A percentile compares a stretch with the other conserved stretches of the same genome.
These are phyloP conservation scores for Sebastes umbrosus DNA, from an alignment of 2,797 vertebrate genomes.

Conservation along the genomic window DNA sequence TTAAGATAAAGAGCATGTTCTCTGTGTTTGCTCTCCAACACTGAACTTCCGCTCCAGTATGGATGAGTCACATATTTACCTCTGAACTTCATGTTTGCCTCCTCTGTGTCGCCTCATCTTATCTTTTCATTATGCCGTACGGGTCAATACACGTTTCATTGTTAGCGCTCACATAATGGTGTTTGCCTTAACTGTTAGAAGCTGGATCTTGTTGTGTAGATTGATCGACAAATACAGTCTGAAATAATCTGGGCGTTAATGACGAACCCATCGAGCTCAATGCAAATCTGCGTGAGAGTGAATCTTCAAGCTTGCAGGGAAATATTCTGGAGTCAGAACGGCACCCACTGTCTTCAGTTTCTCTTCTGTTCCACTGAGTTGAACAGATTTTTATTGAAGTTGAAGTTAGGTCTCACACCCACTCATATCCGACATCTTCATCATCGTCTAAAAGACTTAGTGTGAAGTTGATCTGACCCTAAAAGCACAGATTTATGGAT, in stretches of 20 bases:
- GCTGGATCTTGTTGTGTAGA: not conserved
- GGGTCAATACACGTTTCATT: not conserved
- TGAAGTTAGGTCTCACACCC: too few species aligned
- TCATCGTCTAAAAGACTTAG: too few species aligned
- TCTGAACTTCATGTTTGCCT: constrained; percentile 10
- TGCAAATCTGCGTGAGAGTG: too few species aligned
- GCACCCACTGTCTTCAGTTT: not conserved
- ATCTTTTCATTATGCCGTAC: constrained; percentile 11
- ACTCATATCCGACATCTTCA: not conserved
- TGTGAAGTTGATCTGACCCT: not conserved
- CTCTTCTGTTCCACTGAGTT: not conserved
- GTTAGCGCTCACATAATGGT: not conserved
- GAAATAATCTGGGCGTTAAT: not conserved
- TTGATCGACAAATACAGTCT: not conserved
- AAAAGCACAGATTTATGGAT: not conserved
- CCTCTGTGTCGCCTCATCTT: not conserved
- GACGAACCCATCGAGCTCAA: not conserved
- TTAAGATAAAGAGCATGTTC: not conserved
- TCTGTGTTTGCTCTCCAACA: constrained; percentile 4
- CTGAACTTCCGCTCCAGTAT: not conserved
- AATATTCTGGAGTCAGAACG: too few species aligned
- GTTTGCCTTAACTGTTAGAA: not conserved
- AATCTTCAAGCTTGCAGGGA: not conserved
- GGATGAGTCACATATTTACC: constrained; percentile 28
- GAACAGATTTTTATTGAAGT: not conserved